Conservation (phyloP, 2,888 invertebrate species). For the Trimorus sp. region DNA sequence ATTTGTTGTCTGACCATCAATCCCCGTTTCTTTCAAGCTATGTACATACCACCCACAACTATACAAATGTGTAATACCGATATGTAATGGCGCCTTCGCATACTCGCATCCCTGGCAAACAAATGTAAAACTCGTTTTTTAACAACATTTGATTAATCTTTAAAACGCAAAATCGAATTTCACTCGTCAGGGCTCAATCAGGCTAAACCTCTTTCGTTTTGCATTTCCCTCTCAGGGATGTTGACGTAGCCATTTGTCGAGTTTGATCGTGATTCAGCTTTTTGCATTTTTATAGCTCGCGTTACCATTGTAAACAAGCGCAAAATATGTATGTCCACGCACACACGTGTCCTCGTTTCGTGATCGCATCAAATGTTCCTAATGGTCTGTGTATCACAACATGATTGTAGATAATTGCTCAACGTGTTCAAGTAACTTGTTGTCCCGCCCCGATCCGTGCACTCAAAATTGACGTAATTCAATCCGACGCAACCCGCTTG, state of each 20-base stretch:
- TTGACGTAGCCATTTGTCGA: conserved; percentile 30
- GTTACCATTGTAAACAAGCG: conserved; percentile 62
- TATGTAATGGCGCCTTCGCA: background rate
- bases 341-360: conserved; percentile 16
- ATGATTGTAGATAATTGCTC: conserved; percentile 52
- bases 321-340: conserved; percentile 24
- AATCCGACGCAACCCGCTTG: conserved; percentile 38
- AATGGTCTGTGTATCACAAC: conserved; percentile 43
- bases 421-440: conserved; percentile 43
- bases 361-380: conserved; percentile 48
- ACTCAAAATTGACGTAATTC: conserved; percentile 17
- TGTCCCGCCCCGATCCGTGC: conserved; percentile 22
- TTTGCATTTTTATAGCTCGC: conserved; percentile 68
- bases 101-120: too few relatives aligned
- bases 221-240: background rate
- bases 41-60: conserved; percentile 25
- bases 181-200: background rate
- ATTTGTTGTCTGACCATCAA: conserved; percentile 18
- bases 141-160: too few relatives aligned
- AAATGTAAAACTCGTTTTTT: too few relatives aligned
- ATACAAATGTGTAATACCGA: conserved; percentile 30
- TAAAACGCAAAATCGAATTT: too few relatives aligned
- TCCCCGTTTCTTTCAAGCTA: background rate
- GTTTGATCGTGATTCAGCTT: conserved; percentile 64
- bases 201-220: background rate